Conservation (phyloP, 2,113 vertebrate species). For the Crocuta crocuta region DNA sequence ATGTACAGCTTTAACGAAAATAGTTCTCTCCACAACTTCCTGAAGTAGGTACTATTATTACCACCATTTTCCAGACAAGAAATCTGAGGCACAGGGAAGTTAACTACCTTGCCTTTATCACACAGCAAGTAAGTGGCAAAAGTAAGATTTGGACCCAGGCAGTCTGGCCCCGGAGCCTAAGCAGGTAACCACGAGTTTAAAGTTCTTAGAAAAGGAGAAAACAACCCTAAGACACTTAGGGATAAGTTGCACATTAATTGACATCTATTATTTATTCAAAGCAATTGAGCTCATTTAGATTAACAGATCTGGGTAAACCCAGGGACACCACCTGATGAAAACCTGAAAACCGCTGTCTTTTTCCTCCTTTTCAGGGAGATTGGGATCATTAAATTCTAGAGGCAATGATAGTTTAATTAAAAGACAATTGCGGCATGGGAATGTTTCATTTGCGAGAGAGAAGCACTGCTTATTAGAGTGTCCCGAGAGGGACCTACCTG, state of each 20-base stretch:
- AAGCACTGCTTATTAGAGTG: constrained; percentile 27
- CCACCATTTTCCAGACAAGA: background rate
- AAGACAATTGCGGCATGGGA: constrained; percentile 22
- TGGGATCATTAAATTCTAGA: constrained; percentile 52
- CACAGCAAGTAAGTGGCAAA: background rate
- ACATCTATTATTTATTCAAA: constrained; percentile 2
- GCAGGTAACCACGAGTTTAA: background rate
- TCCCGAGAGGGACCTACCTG: background rate
- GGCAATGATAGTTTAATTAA: constrained; percentile 65
- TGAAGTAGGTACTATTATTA: background rate
- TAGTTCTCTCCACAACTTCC: background rate
- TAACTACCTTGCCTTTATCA: background rate
- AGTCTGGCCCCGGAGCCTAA: background rate
- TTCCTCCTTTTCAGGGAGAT: constrained; percentile 27
- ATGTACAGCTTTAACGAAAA: background rate
- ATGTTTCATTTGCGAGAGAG: constrained; percentile 49
- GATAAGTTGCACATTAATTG: background rate
- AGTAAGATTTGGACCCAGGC: background rate
- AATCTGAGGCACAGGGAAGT: background rate
- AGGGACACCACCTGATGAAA: constrained; percentile 15
- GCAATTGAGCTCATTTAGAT: constrained; percentile 17
- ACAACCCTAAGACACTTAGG: too few relatives aligned
- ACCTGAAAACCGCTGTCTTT: background rate
- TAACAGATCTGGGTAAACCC: background rate
- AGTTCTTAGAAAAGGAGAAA: background rate